These are phyloP conservation scores for Tachystola acroxantha DNA, from an alignment of 2,888 invertebrate genomes.

Conservation along the genomic window DNA sequence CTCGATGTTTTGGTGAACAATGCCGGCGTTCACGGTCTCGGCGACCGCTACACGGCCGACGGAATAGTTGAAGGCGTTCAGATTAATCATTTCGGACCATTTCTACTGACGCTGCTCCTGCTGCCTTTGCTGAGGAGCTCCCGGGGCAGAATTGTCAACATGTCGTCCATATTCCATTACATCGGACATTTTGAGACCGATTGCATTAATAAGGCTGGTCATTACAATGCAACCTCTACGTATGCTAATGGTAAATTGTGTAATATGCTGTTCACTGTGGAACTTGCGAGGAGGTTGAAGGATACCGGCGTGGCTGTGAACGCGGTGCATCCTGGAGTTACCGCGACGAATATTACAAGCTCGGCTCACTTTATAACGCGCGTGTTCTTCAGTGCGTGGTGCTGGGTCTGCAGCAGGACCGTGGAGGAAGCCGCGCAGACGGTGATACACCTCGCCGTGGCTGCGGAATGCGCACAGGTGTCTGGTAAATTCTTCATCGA, in stretches of 20 bases:
- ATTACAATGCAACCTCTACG: neutral
- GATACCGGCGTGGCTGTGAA: conserved; percentile 81
- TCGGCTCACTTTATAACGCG: neutral
- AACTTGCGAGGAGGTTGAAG: conserved; percentile 31
- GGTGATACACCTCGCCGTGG: conserved; percentile 80
- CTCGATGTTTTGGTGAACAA: conserved; percentile 80
- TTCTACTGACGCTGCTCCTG: conserved; percentile 81
- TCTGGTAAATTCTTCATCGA: conserved; percentile 86
- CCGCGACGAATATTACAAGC: conserved; percentile 80
- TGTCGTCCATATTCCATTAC: conserved; percentile 37
- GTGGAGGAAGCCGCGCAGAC: conserved; percentile 86
- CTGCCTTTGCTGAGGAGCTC: conserved; percentile 44
- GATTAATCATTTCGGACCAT: conserved; percentile 79
- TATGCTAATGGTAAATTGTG: conserved; percentile 41
- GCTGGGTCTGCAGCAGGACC: conserved; percentile 65
- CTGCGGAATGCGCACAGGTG: conserved; percentile 81
- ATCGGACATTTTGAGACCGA: conserved; percentile 25
- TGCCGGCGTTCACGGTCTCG: conserved; percentile 63
- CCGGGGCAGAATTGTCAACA: conserved; percentile 40
- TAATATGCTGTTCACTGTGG: conserved; percentile 38
- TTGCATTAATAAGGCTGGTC: conserved; percentile 20
- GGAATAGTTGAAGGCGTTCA: conserved; percentile 79
- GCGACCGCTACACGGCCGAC: conserved; percentile 70
- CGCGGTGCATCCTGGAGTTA: conserved; percentile 88
- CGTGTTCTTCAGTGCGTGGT: conserved; percentile 11